Base-by-base conservation (phyloP, 2,113 vertebrate species). In the Protomyctophum bolini region DNA sequence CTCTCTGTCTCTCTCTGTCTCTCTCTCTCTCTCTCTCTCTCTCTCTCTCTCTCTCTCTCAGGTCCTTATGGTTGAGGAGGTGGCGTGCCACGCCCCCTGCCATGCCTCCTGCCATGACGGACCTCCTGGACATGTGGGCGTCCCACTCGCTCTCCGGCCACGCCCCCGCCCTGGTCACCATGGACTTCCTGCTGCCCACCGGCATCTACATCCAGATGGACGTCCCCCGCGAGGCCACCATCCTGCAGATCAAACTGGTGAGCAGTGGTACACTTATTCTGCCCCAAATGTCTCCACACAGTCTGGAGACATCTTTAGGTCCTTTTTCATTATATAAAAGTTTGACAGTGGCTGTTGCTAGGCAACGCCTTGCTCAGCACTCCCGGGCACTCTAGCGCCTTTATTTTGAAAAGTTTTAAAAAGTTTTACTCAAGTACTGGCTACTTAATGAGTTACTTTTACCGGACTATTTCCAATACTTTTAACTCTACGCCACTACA, bases 31-130 rank as follows among this genome's bases (percentile, higher is more conserved):
- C 10, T 12, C 49, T 12, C 10, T 63, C 52, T 70, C 15, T 59
- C 63, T 73, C 46, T 57, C 14, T 52, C 63, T 11, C 6, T 33
- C 10, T 62, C 48, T 12, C 33, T 68, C 11, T 6, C 75, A 95
- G 96, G 93, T 90, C 94, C 94, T 91, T 91, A 88, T 96, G 95
- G 93, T 97, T 95, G 94, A 94, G 94, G 94, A 94, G 94, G 93
- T 94, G 93, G 92, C 89, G 91, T 48, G 87, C 87, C 91, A 73
- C 86, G 69, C 71, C 71, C 85, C 89, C 89, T 94, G 95, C 91
- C 86, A 98, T 99, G 98, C 96, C 97, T 96, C 97, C 98, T 90
- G 96, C 98, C 82, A 95, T 98, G 95, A 95, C 95, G 91, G 97
- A 98, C 93, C 89, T 92, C 89, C 93, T 98, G 93, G 98, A 98